Percentiles rank a stretch among this genome's conserved stretches.
These are phyloP conservation scores for Progne subis DNA, from an alignment of 2,113 vertebrate genomes.

Conservation along the genomic window DNA sequence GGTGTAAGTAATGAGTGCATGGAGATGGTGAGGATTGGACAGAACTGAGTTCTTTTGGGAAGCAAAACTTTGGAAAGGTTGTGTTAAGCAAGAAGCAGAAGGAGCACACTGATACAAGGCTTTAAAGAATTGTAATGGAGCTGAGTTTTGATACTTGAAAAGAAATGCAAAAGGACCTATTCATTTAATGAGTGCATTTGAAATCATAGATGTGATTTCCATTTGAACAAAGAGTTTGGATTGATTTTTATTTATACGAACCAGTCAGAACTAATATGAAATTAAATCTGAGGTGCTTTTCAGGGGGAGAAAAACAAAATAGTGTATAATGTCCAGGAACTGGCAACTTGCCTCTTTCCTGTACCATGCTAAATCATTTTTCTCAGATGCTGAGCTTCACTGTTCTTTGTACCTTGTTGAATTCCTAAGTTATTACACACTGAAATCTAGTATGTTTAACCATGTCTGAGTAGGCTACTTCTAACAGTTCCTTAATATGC, in stretches of 20 bases:
- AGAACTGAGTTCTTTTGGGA: not conserved
- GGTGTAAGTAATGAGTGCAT: not conserved
- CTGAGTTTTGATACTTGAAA: not conserved
- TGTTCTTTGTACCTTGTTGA: slow-evolving; percentile 23
- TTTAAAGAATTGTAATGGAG: not conserved
- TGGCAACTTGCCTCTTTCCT: slow-evolving; percentile 2
- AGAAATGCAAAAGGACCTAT: not conserved
- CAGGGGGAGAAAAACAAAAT: not conserved
- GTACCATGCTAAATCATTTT: not conserved
- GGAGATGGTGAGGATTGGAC: not conserved
- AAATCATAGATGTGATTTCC: not conserved
- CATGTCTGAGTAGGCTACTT: not conserved
- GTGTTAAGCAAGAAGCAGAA: not conserved
- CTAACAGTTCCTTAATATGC: not conserved
- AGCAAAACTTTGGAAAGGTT: not conserved
- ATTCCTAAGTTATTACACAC: not conserved
- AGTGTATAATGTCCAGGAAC: not conserved
- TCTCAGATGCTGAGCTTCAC: not conserved
- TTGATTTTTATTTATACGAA: not conserved
- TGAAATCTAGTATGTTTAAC: not conserved
- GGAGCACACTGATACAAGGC: not conserved
- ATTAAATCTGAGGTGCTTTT: not conserved
- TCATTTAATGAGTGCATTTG: not conserved
- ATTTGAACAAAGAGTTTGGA: not conserved
- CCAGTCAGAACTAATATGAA: not conserved